A percentile compares a stretch with the other conserved stretches of the same genome.
Evolutionary conservation across 2,113 vertebrate species (phyloP).

Genomic region (Geothlypis trichas): DNA sequence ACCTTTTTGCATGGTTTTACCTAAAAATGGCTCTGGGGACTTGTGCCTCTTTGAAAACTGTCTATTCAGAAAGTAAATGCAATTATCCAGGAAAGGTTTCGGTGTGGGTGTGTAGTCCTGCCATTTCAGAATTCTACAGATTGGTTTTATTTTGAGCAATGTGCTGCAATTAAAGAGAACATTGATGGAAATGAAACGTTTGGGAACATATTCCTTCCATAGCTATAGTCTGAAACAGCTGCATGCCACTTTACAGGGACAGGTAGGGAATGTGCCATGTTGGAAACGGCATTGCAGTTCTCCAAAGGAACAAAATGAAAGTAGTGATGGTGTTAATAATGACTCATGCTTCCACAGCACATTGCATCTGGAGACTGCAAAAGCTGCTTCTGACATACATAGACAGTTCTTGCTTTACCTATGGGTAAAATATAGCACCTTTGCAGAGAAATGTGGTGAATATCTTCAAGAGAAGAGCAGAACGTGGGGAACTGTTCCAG

Average conservation of each 20-base stretch:
- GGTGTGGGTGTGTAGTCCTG: slow-evolving; percentile 41
- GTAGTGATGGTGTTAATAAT: slow-evolving; percentile 26
- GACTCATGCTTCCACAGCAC: slow-evolving; percentile 59
- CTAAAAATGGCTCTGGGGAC: slow-evolving; percentile 15
- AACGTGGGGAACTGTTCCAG: background rate
- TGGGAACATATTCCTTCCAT: slow-evolving; percentile 1
- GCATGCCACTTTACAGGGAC: background rate
- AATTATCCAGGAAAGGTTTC: slow-evolving; percentile 39
- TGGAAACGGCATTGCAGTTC: slow-evolving; percentile 15
- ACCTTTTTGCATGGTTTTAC: slow-evolving; percentile 12
- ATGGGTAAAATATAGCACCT: background rate
- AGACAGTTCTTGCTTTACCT: background rate
- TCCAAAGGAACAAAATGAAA: slow-evolving; percentile 50
- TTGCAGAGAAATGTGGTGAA: background rate
- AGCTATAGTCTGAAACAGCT: slow-evolving; percentile 38
- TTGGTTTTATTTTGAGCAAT: slow-evolving; percentile 60
- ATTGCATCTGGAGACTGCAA: slow-evolving; percentile 31
- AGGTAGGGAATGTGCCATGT: slow-evolving; percentile 39
- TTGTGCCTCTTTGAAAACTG: slow-evolving; percentile 24
- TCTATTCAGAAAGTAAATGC: slow-evolving; percentile 37
- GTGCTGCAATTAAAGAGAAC: slow-evolving; percentile 45
- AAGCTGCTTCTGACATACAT: slow-evolving; percentile 5
- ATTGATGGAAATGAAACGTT: slow-evolving; percentile 41
- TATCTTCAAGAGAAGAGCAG: background rate
- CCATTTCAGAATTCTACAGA: slow-evolving; percentile 47